Evolutionary conservation across 2,797 vertebrate genomes (phyloP).

Genomic region (Hozukius guyotensis): DNA sequence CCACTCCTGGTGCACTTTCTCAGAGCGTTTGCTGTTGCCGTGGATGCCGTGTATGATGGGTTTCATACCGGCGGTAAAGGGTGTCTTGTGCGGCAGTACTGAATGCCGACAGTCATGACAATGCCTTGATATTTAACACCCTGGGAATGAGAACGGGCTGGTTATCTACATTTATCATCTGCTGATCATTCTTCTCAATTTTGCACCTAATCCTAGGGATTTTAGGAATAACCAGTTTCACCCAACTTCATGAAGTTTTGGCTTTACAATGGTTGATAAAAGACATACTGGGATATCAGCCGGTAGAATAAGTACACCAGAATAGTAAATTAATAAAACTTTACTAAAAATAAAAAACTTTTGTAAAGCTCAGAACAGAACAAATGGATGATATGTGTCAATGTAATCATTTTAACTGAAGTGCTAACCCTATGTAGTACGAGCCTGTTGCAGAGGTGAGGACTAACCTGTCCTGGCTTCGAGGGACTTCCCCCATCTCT

Average conservation of each 20-base stretch:
- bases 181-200: not conserved
- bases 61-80: too few relatives aligned
- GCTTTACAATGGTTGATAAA: not conserved
- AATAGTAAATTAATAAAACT: not conserved
- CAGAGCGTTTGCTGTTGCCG: too few relatives aligned
- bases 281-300: not conserved
- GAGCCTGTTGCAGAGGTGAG: not conserved
- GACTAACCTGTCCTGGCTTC: not conserved
- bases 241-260: not conserved
- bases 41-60: too few relatives aligned
- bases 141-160: too few relatives aligned
- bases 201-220: not conserved
- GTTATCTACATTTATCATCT: not conserved
- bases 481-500: constrained; percentile 6
- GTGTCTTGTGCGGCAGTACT: too few relatives aligned
- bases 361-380: not conserved
- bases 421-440: not conserved
- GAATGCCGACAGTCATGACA: too few relatives aligned
- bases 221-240: not conserved
- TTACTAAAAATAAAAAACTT: not conserved
- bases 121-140: too few relatives aligned
- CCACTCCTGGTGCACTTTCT: too few relatives aligned
- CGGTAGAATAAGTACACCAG: not conserved
- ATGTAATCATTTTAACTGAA: not conserved
- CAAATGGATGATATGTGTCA: not conserved